phyloP scores from a whole-genome alignment of 2,888 invertebrate genomes.

The Stictocephala bisonia region DNA sequence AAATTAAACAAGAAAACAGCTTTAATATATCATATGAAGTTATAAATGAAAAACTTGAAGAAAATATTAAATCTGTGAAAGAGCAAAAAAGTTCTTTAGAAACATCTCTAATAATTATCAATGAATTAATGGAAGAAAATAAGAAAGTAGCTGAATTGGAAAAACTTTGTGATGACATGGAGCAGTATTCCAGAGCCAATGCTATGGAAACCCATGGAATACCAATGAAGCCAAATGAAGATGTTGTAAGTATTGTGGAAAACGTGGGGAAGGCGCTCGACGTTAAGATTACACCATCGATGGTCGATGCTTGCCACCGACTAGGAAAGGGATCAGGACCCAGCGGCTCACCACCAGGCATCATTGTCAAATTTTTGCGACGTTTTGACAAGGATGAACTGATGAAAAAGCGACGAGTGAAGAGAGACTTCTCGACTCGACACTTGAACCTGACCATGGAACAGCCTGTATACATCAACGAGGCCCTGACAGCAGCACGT shows the following conservation, averaged over 20 bases:
- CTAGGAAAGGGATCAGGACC: not conserved
- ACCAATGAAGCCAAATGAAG: not conserved
- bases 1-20: too few species aligned
- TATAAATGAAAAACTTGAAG: too few species aligned
- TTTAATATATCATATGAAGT: too few species aligned
- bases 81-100: too few species aligned
- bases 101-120: too few species aligned
- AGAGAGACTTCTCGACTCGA: slow-evolving; percentile 23
- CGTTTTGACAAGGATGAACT: slow-evolving; percentile 14
- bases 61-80: too few species aligned
- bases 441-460: slow-evolving; percentile 11
- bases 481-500: slow-evolving; percentile 7
- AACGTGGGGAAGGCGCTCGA: not conserved
- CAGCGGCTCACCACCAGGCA: not conserved
- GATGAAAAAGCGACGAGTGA: slow-evolving; percentile 13
- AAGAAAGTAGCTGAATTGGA: not conserved
- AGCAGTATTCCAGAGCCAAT: not conserved
- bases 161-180: not conserved
- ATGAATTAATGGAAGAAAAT: too few species aligned
- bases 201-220: not conserved
- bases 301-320: slow-evolving; percentile 8
- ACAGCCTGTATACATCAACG: slow-evolving; percentile 25
- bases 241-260: not conserved
- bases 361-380: slow-evolving; percentile 30
- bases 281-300: not conserved